phyloP scores from a whole-genome alignment of 1,140 invertebrate species.

The Drosophila nasuta region DNA sequence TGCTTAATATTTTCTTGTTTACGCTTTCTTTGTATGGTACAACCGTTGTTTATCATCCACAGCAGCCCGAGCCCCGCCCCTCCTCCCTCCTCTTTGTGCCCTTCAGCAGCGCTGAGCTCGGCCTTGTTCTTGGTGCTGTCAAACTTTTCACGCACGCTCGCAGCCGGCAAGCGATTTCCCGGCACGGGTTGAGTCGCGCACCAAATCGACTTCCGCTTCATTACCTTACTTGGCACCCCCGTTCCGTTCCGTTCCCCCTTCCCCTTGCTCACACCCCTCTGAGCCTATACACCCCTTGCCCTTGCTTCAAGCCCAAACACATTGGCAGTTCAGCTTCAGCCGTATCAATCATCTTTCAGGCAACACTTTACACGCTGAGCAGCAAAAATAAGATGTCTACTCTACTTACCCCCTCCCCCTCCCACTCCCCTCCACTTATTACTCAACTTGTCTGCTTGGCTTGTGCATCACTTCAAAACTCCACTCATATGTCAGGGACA shows the following conservation, averaged over 20 bases:
- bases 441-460: neutral
- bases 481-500: constrained; percentile 61
- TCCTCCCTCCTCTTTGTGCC: neutral
- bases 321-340: neutral
- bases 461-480: neutral
- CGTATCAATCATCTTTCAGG: constrained; percentile 77
- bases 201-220: constrained; percentile 83
- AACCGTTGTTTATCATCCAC: constrained; percentile 68
- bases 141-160: constrained; percentile 81
- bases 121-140: constrained; percentile 30
- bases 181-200: constrained; percentile 70
- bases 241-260: neutral
- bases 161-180: constrained; percentile 75
- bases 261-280: neutral
- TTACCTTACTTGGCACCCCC: constrained; percentile 60
- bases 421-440: neutral
- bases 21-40: constrained; percentile 65
- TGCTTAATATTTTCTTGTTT: constrained; percentile 83
- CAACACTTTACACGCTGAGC: constrained; percentile 37
- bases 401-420: neutral
- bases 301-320: constrained; percentile 14
- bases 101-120: neutral
- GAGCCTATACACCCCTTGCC: constrained; percentile 10
- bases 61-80: neutral
- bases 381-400: constrained; percentile 55